Base-by-base conservation (phyloP, 2,797 vertebrate species). In the Pterois miles region DNA sequence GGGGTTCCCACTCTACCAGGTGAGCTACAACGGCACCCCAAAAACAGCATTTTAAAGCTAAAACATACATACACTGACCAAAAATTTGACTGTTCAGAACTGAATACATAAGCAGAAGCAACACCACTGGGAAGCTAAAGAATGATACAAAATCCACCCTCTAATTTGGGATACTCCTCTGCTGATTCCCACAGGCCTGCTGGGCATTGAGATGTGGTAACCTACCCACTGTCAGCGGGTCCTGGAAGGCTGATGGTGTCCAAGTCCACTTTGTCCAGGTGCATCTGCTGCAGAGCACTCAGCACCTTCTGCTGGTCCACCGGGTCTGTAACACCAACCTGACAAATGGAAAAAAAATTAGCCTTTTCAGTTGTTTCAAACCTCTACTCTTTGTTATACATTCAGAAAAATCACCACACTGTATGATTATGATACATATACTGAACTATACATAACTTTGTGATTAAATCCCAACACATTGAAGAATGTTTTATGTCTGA, bases 251-350 rank as follows among this genome's bases (percentile, higher is more conserved):
- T 74, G 71, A 98, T 60, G 0, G 93, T 93, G 74, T 91, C 94
- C 64, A 97, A 82, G 87, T 96, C 96, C 85, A 95, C 88, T 78
- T 93, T 94, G 92, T 97, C 96, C 76, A 95, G 82, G 3, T 95
- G 94, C 31, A 99, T 92, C 86, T 97, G 94, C 0, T 94, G 93
- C 88, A 96, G 33, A 71, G 96, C 95, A 53, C 71, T 88, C 73
- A 97, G 62, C 79, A 98, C 83, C 93, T 96, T 98, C 86, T 95
- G 90, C 66, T 96, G 97, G 82, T 98, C 97, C 83, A 22, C 91
- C 29, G 86, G 86, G 83, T 95, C 88, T 56, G 86, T 94, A 92
- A 99, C 85, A 22, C 98, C 97, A 74, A 97, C 89, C 98, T 99
- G 76, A 66, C 6, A 77, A 33, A 71, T 6, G 3, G 1, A 1